Evolutionary conservation across 2,888 invertebrate genomes (phyloP), one percentile per base, ranked within the genome.

Genomic region (Mythimna ferrago): DNA sequence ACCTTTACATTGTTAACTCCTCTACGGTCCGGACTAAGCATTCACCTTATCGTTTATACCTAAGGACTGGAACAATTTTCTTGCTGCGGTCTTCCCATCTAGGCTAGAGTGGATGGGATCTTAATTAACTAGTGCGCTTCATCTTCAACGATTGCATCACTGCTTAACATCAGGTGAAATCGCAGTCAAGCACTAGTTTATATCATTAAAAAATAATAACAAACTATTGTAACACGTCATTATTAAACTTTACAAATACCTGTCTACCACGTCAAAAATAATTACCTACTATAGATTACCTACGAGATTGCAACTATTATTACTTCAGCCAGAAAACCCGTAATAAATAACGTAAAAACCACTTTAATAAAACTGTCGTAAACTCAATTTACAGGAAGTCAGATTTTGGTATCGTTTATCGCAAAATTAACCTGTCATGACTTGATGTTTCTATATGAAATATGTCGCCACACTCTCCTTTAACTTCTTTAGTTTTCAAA

Each of bases 381-480:
- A 83, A 79, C 78, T 74, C 65, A 65, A 73, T 80, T 79, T 65
- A 73, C 71, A 82, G 76, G 82, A 84, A 84, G 78, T 66, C 66
- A 76, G 67, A 80, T 77, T 78, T 71, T 57, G 82, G 69, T 83
- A 82, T 80, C 80, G 84, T 82, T 85, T 85, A 86, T 88, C 83
- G 82, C 76, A 44, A 88, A 89, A 89, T 89, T 88, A 89, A 86
- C 78, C 86, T 88, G 89, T 85, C 89, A 84, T 89, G 89, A 89
- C 88, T 89, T 68, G 79, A 73, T 81, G 64, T 81, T 88, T 86
- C 64, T 68, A 38, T 64, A 70, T 83, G 87, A 88, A 89, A 86
- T 86, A 80, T 85, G 80, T 79, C 80, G 73, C 72, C 67, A 16
- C 21, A 26, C 14, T 54, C 60, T 57, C 58, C 19, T 65, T 74